Percentiles rank a stretch among this genome's conserved stretches.
These are phyloP conservation scores for Petrocephalus microphthalmus DNA, from an alignment of 2,113 vertebrate species.

Conservation along the genomic window DNA sequence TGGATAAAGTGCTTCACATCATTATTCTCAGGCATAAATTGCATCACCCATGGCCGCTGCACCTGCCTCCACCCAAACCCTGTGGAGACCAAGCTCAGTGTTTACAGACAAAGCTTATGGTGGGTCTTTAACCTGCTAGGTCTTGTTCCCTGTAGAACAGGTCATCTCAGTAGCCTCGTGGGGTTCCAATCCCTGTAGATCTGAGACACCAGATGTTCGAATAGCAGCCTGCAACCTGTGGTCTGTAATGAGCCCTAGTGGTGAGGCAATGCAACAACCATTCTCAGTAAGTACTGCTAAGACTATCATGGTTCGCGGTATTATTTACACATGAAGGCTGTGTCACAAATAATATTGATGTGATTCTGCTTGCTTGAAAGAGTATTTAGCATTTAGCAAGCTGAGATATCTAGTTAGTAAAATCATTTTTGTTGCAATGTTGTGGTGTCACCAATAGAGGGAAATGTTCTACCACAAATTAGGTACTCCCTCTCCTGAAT, in stretches of 20 bases:
- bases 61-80: neutral
- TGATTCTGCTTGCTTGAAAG: neutral
- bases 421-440: neutral
- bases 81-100: neutral
- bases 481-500: neutral
- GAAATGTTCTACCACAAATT: neutral
- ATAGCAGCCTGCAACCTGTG: neutral
- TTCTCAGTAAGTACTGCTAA: neutral
- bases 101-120: neutral
- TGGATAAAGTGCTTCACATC: neutral
- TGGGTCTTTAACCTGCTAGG: neutral
- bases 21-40: neutral
- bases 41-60: neutral
- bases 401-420: neutral
- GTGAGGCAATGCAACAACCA: neutral
- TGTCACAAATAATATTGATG: neutral
- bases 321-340: neutral
- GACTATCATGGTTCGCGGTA: neutral
- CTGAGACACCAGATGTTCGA: neutral
- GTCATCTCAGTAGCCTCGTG: neutral
- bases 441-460: too few relatives aligned
- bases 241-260: neutral
- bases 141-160: neutral
- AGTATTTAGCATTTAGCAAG: neutral
- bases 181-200: neutral